Base-by-base conservation (phyloP, 2,113 vertebrate species). In the Vidua macroura region DNA sequence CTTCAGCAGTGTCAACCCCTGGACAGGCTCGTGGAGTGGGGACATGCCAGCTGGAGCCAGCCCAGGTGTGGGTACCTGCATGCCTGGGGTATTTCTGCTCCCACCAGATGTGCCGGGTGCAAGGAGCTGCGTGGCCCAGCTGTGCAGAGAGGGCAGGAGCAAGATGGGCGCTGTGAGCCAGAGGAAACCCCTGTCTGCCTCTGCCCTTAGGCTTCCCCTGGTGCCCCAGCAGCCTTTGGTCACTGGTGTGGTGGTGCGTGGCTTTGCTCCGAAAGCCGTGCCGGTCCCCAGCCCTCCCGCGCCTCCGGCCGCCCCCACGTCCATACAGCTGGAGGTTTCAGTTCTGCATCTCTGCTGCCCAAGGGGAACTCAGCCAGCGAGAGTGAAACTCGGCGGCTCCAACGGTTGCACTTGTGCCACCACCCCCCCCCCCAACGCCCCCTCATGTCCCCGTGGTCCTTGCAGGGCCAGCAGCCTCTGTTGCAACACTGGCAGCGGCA, bases 261-360 rank as follows among this genome's bases (percentile, higher is more conserved):
- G 84, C 76, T 46, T 12, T 27, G 64, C 84, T 27, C 68, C 1
- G 2, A 28, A 7, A 23, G 27, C 56, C 0, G 0, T 5, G 51
- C 56, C 2, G 4, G 37, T 21, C 68, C 51, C 68, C 73, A 7
- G 44, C 79, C 67, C 43, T 48, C 9, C 64, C 16, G 41, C 3
- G 5, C 31, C 31, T 46, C 68, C 43, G 19, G 53, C 93, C 85
- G 62, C 94, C 52, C 93, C 85, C 56, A 60, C 95, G 72, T 70
- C 96, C 88, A 51, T 79, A 44, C 98, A 98, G 97, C 98, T 98
- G 98, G 75, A 93, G 96, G 97, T 98, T 98, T 98, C 98, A 92
- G 91, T 98, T 98, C 98, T 98, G 96, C 96, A 96, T 98, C 96
- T 80, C 75, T 18, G 35, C 82, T 66, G 55, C 94, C 96, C 79